Conservation (phyloP, 2,113 vertebrate species). For the Lota lota region DNA sequence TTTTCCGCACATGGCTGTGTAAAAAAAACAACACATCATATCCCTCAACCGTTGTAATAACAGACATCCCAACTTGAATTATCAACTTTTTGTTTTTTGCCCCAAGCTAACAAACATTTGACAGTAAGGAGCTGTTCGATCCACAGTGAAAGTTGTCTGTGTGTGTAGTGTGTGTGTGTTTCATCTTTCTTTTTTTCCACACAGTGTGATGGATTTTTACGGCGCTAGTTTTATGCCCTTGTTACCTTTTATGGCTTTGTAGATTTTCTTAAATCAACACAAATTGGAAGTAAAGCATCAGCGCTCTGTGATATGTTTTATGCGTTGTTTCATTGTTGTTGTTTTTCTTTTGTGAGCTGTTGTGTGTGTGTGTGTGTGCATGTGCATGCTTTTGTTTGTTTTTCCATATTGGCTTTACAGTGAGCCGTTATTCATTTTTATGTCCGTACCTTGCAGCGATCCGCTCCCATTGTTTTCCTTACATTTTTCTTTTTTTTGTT, state of each 20-base stretch:
- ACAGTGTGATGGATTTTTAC: slow-evolving; percentile 53
- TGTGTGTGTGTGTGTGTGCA: slow-evolving; percentile 7
- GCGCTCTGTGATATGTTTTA: slow-evolving; percentile 54
- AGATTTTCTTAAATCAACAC: slow-evolving; percentile 70
- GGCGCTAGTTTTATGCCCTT: slow-evolving; percentile 56
- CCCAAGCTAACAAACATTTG: no score
- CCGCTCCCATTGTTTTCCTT: slow-evolving; percentile 19
- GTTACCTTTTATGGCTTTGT: slow-evolving; percentile 66
- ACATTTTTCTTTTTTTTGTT: slow-evolving; percentile 3
- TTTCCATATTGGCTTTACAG: slow-evolving; percentile 50
- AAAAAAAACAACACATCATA: slow-evolving; percentile 41
- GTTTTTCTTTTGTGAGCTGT: neutral
- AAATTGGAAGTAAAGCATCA: slow-evolving; percentile 65
- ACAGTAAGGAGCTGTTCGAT: slow-evolving; percentile 12
- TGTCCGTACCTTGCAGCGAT: slow-evolving; percentile 28
- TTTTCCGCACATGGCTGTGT: slow-evolving; percentile 46
- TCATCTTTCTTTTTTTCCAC: neutral
- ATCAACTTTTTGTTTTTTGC: slow-evolving; percentile 2
- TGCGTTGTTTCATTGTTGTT: slow-evolving; percentile 34
- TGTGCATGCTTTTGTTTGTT: slow-evolving; percentile 33
- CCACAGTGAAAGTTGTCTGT: neutral
- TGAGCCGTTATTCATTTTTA: slow-evolving; percentile 62
- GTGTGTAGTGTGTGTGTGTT: neutral
- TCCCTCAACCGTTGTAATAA: neutral
- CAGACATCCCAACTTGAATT: slow-evolving; percentile 3